Conservation (phyloP, 2,113 vertebrate genomes). For the Asarcornis scutulata region DNA sequence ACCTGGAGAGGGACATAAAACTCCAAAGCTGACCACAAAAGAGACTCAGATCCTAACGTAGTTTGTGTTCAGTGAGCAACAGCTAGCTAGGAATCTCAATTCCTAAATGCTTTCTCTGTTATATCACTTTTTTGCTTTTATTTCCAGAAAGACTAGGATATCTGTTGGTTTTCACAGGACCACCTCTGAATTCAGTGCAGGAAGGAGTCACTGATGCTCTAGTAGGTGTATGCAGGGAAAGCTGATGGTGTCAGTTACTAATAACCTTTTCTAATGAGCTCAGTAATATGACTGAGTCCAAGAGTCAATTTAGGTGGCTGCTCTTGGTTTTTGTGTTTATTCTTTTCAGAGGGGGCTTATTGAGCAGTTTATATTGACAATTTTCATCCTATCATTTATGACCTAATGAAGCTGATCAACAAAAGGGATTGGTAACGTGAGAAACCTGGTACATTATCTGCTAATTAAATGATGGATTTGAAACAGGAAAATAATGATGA, state of each 20-base stretch:
- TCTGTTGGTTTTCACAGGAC: not conserved
- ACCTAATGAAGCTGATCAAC: not conserved
- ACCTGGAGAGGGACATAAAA: not conserved
- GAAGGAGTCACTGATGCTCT: not conserved
- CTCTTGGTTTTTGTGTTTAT: not conserved
- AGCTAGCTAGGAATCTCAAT: not conserved
- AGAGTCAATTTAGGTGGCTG: not conserved
- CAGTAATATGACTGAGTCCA: not conserved
- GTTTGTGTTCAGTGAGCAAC: not conserved
- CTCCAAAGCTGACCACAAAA: not conserved
- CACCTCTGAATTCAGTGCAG: not conserved
- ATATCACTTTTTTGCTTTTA: not conserved
- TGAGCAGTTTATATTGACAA: not conserved
- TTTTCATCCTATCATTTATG: not conserved
- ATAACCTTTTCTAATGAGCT: not conserved
- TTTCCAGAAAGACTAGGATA: not conserved
- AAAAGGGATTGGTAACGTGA: not conserved
- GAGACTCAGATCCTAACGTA: not conserved
- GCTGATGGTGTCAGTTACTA: not conserved
- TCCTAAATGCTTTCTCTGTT: not conserved
- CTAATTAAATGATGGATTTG: not conserved
- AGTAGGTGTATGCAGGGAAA: not conserved
- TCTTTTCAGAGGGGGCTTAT: not conserved
- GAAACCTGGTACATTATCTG: not conserved
- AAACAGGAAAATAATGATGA: not conserved